Evolutionary conservation across 2,113 vertebrate genomes (phyloP).

Genomic region (Ictalurus furcatus): DNA sequence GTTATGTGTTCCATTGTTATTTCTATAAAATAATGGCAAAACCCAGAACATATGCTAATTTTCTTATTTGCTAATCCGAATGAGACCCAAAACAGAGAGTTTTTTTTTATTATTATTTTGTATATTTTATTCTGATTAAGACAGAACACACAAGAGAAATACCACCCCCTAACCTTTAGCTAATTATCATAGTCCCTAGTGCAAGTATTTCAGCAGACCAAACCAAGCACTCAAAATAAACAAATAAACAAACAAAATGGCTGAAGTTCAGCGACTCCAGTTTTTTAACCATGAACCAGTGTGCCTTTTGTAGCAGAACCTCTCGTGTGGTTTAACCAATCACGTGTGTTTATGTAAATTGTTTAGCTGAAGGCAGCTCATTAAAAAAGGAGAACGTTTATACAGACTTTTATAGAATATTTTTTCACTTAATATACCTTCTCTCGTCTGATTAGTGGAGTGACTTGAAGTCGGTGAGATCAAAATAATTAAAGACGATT

Average conservation of each 20-base stretch:
- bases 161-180: background rate
- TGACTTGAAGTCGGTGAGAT: background rate
- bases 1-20: too few relatives aligned
- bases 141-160: background rate
- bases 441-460: background rate
- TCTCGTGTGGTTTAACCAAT: background rate
- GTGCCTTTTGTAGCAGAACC: background rate
- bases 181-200: background rate
- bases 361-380: background rate
- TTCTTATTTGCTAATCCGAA: background rate
- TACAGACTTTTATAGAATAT: background rate
- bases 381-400: background rate
- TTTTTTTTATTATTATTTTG: background rate
- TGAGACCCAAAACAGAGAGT: background rate
- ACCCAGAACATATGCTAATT: background rate
- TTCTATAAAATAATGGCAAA: background rate
- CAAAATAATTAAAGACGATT: background rate
- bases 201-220: background rate
- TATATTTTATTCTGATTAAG: background rate
- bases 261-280: background rate
- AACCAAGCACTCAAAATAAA: background rate
- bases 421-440: background rate
- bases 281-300: background rate
- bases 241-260: too few relatives aligned
- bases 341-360: background rate